These are phyloP conservation scores for Dromiciops gliroides DNA, from an alignment of 2,113 vertebrate genomes.

Conservation along the genomic window DNA sequence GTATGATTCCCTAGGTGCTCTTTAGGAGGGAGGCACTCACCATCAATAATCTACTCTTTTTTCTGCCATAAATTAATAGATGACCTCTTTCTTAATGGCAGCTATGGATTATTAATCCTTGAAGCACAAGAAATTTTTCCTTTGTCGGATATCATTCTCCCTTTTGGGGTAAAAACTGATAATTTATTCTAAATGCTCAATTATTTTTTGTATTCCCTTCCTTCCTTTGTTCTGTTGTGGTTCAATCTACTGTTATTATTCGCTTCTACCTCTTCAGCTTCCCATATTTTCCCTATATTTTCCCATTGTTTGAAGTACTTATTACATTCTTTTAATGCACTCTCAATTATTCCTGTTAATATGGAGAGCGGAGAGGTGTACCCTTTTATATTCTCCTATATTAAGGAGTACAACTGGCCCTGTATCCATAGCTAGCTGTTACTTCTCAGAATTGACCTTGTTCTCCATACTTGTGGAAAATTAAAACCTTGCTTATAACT, in stretches of 20 bases:
- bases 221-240: not conserved
- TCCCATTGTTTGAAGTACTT: conserved; percentile 7
- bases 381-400: not conserved
- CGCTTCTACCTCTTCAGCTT: not conserved
- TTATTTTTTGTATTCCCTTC: not conserved
- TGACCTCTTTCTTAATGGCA: not conserved
- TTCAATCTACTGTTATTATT: not conserved
- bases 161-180: not conserved
- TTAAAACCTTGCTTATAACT: not conserved
- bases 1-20: not conserved
- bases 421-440: not conserved
- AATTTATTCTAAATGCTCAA: not conserved
- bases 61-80: not conserved
- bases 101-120: not conserved
- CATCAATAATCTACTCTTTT: not conserved
- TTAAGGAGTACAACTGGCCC: not conserved
- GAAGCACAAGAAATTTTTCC: not conserved
- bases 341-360: not conserved
- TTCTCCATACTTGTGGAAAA: not conserved
- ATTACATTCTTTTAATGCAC: not conserved
- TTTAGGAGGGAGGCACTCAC: not conserved
- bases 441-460: not conserved
- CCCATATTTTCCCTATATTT: not conserved
- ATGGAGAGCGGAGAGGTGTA: not conserved
- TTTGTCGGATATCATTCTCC: not conserved